A percentile compares a stretch with the other conserved stretches of the same genome.
phyloP scores from a whole-genome alignment of 2,797 vertebrate species.

The Vespertilio murinus region DNA sequence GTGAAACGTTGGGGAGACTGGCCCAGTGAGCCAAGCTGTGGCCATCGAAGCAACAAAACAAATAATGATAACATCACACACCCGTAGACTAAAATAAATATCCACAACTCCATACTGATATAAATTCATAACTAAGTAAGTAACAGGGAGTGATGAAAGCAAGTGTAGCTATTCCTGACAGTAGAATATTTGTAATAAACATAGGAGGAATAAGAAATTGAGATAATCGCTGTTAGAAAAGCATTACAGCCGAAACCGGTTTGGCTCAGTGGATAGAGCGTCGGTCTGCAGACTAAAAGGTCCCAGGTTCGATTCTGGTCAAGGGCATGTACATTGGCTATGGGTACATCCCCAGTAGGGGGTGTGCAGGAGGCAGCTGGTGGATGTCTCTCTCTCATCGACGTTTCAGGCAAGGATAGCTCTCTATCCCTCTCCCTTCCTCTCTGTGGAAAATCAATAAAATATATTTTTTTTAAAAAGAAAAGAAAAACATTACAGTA shows the following conservation, averaged over 20 bases:
- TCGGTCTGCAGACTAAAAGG: too few species aligned
- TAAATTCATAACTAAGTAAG: neutral
- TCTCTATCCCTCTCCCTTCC: too few species aligned
- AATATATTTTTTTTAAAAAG: too few species aligned
- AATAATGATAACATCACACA: neutral
- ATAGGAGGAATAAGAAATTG: neutral
- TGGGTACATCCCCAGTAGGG: too few species aligned
- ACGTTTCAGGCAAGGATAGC: too few species aligned
- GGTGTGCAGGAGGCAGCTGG: too few species aligned
- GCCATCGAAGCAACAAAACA: neutral
- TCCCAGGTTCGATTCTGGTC: too few species aligned
- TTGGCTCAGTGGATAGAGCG: too few species aligned
- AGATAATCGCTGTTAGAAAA: neutral
- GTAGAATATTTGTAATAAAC: neutral
- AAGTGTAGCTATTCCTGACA: neutral
- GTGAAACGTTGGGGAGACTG: neutral
- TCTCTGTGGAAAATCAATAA: too few species aligned
- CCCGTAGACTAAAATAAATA: neutral
- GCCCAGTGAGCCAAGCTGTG: neutral
- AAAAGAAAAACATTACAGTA: neutral
- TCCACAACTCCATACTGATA: neutral
- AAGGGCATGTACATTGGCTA: too few species aligned
- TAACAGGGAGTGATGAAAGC: neutral
- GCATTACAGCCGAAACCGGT: too few species aligned
- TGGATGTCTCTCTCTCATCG: too few species aligned